Evolutionary conservation across 2,113 vertebrate species (phyloP).

Genomic region (Petrocephalus zakoni): DNA sequence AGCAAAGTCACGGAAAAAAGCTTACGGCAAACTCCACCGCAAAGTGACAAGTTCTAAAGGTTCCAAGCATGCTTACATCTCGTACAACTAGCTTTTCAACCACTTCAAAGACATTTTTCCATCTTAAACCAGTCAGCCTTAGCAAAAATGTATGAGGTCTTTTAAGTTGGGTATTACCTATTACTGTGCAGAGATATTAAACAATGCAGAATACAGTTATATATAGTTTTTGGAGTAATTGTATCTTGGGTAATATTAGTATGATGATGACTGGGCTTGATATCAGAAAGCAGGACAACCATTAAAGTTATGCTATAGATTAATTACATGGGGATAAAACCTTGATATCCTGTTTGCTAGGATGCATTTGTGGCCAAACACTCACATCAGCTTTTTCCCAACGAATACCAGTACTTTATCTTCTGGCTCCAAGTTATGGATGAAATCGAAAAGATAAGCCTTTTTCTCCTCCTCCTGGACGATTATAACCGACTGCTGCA

Average conservation of each 20-base stretch:
- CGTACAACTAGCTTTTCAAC: neutral
- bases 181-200: neutral
- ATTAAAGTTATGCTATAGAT: neutral
- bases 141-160: neutral
- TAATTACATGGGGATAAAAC: neutral
- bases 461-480: constrained; percentile 84
- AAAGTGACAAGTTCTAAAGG: neutral
- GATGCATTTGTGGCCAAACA: constrained; percentile 11
- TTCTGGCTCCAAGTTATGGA: constrained; percentile 71
- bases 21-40: neutral
- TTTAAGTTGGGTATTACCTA: neutral
- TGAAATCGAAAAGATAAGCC: constrained; percentile 69
- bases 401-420: constrained; percentile 94
- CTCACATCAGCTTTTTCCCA: constrained; percentile 81
- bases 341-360: neutral
- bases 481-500: constrained; percentile 77
- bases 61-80: neutral
- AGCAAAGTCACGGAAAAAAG: neutral
- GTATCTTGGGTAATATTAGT: too few species aligned
- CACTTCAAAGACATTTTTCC: neutral
- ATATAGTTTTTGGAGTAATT: too few species aligned
- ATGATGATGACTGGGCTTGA: neutral
- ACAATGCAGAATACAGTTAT: neutral
- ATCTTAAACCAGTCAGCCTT: neutral
- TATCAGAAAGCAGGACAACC: neutral